Evolutionary conservation across 1,140 invertebrate genomes (phyloP), one percentile per base, ranked within the genome.

Genomic region (Brachionus calyciflorus): DNA sequence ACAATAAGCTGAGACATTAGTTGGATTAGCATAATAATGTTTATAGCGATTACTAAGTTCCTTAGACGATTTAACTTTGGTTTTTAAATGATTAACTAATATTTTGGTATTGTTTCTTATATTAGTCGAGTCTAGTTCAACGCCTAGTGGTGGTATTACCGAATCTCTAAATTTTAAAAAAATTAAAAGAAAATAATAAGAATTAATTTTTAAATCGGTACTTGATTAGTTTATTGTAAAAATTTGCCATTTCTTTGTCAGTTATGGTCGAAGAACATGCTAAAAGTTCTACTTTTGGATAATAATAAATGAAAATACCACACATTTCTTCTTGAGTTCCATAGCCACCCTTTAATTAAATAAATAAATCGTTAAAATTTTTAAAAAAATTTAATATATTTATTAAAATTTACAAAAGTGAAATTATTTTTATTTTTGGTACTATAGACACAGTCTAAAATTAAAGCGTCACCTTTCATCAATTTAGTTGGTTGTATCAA

Each of bases 401-500:
- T 24, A 9, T 49, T 33, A 1, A 21, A 21, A 48, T n/a, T 21
- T 70, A 70, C 68, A 6, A 49, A 28, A 30, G 68, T 70, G 12
- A 70, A 70, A 46, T 70, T 9, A 51, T 70, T 51, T 70, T 40
- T 48, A 51, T 70, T 51, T 37, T 33, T 24, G 19, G 68, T 28
- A 17, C 48, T 41, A 21, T 46, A 70, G 19, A 44, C 21, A 9
- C 68, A 70, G n/a, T 70, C 68, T 14, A 70, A 30, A 28, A 70
- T 51, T 28, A 70, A 30, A 2, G 24, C 41, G 48, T 70, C 68
- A 2, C 68, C 68, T 41, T 70, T 44, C 26, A 33, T 44, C 24
- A 68, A 28, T 44, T 70, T 70, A 51, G 44, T 49, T 9, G 68
- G 68, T 48, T 70, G 44, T 14, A 70, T 70, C n/a, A 51, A 48